A percentile compares a stretch with the other conserved stretches of the same genome.
Conservation (phyloP, 2,797 vertebrate species). For the Falco concolor region DNA sequence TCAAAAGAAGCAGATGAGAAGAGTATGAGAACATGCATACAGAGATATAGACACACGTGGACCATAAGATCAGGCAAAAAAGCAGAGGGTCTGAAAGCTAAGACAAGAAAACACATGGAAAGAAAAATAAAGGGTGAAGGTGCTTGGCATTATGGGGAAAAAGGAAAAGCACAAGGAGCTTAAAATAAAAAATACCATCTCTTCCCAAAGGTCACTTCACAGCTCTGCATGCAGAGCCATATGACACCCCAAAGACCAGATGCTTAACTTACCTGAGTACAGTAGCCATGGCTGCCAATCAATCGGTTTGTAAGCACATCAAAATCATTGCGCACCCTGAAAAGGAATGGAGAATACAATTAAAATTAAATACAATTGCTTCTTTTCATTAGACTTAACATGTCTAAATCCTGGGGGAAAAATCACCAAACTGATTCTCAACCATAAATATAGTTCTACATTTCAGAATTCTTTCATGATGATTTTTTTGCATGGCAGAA, state of each 20-base stretch:
- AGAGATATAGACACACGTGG: rapidly evolving
- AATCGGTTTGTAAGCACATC: slow-evolving; percentile 83
- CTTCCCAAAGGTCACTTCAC: neutral
- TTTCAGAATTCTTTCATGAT: neutral
- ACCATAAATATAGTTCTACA: rapidly evolving
- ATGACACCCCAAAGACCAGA: rapidly evolving
- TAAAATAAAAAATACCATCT: neutral
- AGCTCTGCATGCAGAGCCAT: neutral
- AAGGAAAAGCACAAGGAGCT: neutral
- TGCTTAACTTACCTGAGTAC: slow-evolving; percentile 84
- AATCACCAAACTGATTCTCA: neutral
- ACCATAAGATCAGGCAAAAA: neutral
- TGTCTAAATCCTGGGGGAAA: neutral
- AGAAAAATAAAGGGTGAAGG: neutral
- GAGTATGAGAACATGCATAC: neutral
- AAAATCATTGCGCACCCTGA: slow-evolving; percentile 86
- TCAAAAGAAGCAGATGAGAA: neutral
- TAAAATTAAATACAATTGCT: neutral
- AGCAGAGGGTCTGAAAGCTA: neutral
- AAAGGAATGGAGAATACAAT: neutral
- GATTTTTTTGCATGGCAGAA: neutral
- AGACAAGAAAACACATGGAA: neutral
- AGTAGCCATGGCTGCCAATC: slow-evolving; percentile 92
- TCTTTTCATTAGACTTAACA: rapidly evolving
- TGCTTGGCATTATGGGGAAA: neutral